These are phyloP conservation scores for Orius insidiosus DNA, from an alignment of 1,140 invertebrate species.

Conservation along the genomic window DNA sequence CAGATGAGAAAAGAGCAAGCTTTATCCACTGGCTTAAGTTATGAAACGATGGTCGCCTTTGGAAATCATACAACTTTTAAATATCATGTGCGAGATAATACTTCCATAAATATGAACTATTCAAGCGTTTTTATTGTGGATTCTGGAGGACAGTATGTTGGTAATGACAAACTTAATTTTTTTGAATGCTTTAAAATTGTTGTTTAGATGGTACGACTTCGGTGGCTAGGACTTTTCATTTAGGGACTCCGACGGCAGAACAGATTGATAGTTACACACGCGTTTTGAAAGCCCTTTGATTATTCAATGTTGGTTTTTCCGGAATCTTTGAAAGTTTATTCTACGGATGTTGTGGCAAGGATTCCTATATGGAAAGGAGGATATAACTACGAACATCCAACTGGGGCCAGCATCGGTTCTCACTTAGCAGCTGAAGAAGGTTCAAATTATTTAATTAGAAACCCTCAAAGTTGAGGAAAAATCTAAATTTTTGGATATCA, in stretches of 20 bases:
- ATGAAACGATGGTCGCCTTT: constrained; percentile 77
- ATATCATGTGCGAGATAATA: constrained; percentile 61
- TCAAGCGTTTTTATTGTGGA: constrained; percentile 30
- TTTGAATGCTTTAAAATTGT: not conserved
- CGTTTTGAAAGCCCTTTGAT: constrained; percentile 74
- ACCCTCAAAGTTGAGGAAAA: no score
- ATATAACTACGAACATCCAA: constrained; percentile 70
- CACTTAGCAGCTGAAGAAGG: constrained; percentile 73
- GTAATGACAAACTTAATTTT: constrained; percentile 16
- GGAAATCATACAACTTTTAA: constrained; percentile 83
- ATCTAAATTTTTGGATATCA: no score
- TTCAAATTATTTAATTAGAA: constrained; percentile 22
- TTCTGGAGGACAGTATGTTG: constrained; percentile 41
- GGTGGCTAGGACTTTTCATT: constrained; percentile 80
- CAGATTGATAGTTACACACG: constrained; percentile 72
- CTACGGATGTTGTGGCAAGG: constrained; percentile 57
- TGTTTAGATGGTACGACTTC: constrained; percentile 76
- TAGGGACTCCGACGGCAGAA: constrained; percentile 54
- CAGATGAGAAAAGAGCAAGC: constrained; percentile 48
- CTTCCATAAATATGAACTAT: constrained; percentile 49
- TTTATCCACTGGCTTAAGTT: constrained; percentile 51
- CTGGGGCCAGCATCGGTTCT: constrained; percentile 78
- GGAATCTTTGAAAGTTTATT: constrained; percentile 38
- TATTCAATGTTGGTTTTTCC: constrained; percentile 50
- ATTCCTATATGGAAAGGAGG: constrained; percentile 62